These are phyloP conservation scores for Syrmaticus mikado DNA, from an alignment of 2,113 vertebrate genomes.

Conservation along the genomic window DNA sequence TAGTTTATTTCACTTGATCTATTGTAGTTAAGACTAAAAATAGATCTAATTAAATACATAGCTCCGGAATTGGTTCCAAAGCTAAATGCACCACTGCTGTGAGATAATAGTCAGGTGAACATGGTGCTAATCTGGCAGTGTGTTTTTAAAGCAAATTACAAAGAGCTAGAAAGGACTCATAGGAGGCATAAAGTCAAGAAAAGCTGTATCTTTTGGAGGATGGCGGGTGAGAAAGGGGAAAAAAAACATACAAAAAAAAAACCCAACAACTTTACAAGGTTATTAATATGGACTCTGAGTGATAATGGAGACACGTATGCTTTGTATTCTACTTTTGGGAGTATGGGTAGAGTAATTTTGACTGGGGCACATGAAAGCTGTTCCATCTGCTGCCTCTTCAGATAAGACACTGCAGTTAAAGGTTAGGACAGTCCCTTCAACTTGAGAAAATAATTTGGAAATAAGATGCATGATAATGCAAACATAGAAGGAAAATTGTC, in stretches of 20 bases:
- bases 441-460: background rate
- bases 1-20: background rate
- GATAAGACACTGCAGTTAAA: background rate
- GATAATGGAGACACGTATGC: background rate
- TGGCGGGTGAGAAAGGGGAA: background rate
- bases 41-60: background rate
- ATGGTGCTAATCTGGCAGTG: background rate
- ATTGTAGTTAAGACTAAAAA: background rate
- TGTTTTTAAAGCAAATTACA: background rate
- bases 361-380: background rate
- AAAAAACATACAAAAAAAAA: background rate
- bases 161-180: background rate
- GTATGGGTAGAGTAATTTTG: background rate
- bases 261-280: background rate
- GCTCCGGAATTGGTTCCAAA: background rate
- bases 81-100: background rate
- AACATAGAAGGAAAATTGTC: background rate
- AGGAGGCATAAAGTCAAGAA: background rate
- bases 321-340: background rate
- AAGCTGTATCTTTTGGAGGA: background rate
- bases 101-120: background rate
- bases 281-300: background rate
- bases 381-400: conserved; percentile 24
- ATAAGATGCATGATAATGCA: background rate
- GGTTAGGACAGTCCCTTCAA: background rate